Conservation (phyloP, 1,140 invertebrate species). For the Globodera rostochiensis region DNA sequence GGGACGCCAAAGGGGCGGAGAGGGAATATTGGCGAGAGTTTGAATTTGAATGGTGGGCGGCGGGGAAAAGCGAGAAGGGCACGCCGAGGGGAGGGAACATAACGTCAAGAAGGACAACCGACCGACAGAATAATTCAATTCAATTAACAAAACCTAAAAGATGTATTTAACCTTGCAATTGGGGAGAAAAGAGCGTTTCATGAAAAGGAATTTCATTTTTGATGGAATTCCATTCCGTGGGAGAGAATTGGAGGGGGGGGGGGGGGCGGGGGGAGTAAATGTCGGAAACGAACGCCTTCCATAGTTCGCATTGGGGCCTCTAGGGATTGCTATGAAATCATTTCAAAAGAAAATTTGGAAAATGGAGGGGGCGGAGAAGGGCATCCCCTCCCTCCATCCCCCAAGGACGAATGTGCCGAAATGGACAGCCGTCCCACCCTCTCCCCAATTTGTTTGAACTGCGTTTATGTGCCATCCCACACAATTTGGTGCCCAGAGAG, state of each 20-base stretch:
- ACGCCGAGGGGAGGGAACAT: neutral
- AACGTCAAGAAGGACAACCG: neutral
- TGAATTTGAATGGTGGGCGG: neutral
- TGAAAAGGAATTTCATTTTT: neutral
- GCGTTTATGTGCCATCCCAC: neutral
- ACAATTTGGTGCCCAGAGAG: neutral
- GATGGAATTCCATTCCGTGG: neutral
- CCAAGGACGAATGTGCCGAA: neutral
- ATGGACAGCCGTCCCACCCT: too few relatives aligned
- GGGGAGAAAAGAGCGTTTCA: neutral
- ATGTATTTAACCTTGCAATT: too few relatives aligned
- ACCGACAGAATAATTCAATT: neutral
- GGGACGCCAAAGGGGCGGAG: constrained; percentile 27
- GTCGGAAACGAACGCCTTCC: too few relatives aligned
- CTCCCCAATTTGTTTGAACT: too few relatives aligned
- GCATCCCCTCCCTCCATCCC: neutral
- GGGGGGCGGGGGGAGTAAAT: too few relatives aligned
- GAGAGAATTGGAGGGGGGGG: too few relatives aligned
- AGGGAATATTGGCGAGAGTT: neutral
- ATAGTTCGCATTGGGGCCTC: too few relatives aligned
- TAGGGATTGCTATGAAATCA: too few relatives aligned
- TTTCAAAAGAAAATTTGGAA: neutral
- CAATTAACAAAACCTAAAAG: neutral
- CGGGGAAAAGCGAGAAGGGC: neutral
- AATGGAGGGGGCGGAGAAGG: neutral